Conservation (phyloP, 2,888 invertebrate species). For the Diplolepis rosae region DNA sequence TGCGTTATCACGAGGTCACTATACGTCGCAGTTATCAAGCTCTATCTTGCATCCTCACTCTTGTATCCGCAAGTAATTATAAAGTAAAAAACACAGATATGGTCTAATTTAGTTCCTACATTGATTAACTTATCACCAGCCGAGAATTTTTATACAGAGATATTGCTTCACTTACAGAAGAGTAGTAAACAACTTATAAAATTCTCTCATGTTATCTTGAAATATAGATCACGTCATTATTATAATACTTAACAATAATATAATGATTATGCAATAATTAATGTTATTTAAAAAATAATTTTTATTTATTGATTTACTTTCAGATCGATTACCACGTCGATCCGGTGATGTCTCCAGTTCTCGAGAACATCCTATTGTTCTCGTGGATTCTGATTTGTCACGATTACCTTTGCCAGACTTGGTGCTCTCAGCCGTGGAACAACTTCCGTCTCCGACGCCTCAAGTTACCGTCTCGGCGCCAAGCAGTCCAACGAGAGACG, state of each 20-base stretch:
- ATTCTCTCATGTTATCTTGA: background rate
- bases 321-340: constrained; percentile 69
- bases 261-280: constrained; percentile 39
- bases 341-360: constrained; percentile 56
- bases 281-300: background rate
- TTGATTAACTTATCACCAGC: constrained; percentile 24
- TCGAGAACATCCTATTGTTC: constrained; percentile 65
- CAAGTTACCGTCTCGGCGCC: constrained; percentile 72
- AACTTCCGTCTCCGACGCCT: constrained; percentile 67
- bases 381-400: constrained; percentile 68
- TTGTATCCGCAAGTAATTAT: background rate
- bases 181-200: background rate
- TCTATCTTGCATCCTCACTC: background rate
- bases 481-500: constrained; percentile 71
- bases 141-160: background rate
- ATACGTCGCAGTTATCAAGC: background rate
- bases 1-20: constrained; percentile 5
- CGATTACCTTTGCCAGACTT: constrained; percentile 69
- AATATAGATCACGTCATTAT: background rate
- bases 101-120: constrained; percentile 20
- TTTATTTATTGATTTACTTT: constrained; percentile 35
- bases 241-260: background rate
- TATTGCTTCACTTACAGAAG: background rate
- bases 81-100: constrained; percentile 8
- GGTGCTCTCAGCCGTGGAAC: constrained; percentile 69